Evolutionary conservation across 2,888 invertebrate species (phyloP).

Genomic region (Bellardia pandia): DNA sequence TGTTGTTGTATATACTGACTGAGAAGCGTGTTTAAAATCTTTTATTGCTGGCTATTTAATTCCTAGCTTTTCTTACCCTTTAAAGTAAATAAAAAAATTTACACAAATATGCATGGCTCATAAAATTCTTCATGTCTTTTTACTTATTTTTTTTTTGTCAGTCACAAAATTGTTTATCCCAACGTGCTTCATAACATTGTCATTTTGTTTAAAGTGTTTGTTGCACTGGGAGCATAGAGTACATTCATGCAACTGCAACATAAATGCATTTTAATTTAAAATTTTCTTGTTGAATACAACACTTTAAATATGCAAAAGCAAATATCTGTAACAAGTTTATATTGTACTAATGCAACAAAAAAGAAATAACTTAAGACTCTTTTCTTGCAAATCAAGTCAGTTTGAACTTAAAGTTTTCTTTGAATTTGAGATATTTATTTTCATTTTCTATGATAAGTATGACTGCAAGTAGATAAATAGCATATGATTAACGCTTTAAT

Average conservation of each 20-base stretch:
- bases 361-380: slow-evolving; percentile 6
- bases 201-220: slow-evolving; percentile 1
- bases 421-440: background rate
- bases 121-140: slow-evolving; percentile 21
- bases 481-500: slow-evolving; percentile 59
- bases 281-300: slow-evolving; percentile 19
- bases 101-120: background rate
- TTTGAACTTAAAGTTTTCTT: slow-evolving; percentile 3
- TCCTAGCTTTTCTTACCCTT: background rate
- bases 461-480: background rate
- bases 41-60: background rate
- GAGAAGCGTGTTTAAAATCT: too few species aligned
- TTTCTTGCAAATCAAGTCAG: background rate
- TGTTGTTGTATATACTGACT: too few species aligned
- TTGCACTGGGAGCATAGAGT: background rate
- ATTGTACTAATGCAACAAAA: slow-evolving; percentile 22
- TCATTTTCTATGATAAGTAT: background rate
- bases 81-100: background rate
- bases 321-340: slow-evolving; percentile 34
- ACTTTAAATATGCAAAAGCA: slow-evolving; percentile 20
- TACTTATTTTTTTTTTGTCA: background rate
- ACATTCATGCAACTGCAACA: slow-evolving; percentile 18
- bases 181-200: slow-evolving; percentile 19
- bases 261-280: slow-evolving; percentile 23
- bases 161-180: slow-evolving; percentile 15